Evolutionary conservation across 2,888 invertebrate genomes (phyloP).

Genomic region (Euclidia mi): DNA sequence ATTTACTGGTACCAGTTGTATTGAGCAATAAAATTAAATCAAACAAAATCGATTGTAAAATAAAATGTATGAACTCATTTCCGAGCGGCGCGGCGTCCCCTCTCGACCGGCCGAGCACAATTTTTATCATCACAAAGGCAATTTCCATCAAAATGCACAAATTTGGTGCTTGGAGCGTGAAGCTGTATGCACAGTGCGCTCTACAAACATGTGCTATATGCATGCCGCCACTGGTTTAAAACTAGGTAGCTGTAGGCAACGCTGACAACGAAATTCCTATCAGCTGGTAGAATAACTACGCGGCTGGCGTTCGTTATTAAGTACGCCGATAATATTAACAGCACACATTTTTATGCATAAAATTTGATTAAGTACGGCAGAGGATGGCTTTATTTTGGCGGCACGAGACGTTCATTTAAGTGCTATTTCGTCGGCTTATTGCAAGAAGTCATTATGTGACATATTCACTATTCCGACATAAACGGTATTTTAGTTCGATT

Average conservation of each 20-base stretch:
- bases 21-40: slow-evolving; percentile 79
- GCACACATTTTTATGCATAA: neutral
- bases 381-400: too few relatives aligned
- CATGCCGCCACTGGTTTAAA: slow-evolving; percentile 32
- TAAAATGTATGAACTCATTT: slow-evolving; percentile 83
- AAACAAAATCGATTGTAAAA: slow-evolving; percentile 78
- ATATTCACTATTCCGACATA: too few relatives aligned
- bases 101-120: slow-evolving; percentile 70
- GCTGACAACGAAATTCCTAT: neutral
- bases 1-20: slow-evolving; percentile 58
- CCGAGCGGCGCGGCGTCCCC: slow-evolving; percentile 68
- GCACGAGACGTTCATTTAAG: too few relatives aligned
- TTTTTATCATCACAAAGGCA: slow-evolving; percentile 83
- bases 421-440: too few relatives aligned
- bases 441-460: too few relatives aligned
- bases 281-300: neutral
- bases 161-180: slow-evolving; percentile 70
- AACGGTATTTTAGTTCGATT: too few relatives aligned
- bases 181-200: slow-evolving; percentile 54
- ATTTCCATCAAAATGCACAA: slow-evolving; percentile 83
- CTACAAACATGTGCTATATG: slow-evolving; percentile 47
- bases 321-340: neutral
- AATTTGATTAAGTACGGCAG: neutral
- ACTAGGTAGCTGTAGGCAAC: slow-evolving; percentile 17
- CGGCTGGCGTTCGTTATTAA: neutral